phyloP scores from a whole-genome alignment of 1,140 invertebrate species.

The Diabrotica undecimpunctata region DNA sequence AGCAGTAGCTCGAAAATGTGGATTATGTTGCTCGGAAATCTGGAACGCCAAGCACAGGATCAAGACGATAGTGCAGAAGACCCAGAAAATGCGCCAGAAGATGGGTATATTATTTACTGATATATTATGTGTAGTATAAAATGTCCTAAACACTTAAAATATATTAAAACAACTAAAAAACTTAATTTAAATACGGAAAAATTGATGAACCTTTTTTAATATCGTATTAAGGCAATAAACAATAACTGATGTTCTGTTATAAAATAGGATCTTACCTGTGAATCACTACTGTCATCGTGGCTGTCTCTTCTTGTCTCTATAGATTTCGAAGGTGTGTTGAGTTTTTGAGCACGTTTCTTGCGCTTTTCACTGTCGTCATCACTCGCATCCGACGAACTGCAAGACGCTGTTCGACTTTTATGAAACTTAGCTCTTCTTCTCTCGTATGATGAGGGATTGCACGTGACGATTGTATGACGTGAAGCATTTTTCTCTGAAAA shows the following conservation, averaged over 20 bases:
- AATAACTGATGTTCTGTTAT: too few relatives aligned
- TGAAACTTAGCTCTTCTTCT: constrained; percentile 68
- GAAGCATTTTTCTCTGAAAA: neutral
- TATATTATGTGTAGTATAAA: constrained; percentile 1
- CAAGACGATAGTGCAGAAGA: too few relatives aligned
- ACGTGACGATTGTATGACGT: neutral
- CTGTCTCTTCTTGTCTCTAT: constrained; percentile 62
- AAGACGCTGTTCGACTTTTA: constrained; percentile 77
- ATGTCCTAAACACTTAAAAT: too few relatives aligned
- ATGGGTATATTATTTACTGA: too few relatives aligned
- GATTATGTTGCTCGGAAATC: too few relatives aligned
- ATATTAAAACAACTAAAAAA: too few relatives aligned
- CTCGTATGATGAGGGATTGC: constrained; percentile 51
- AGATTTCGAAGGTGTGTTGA: constrained; percentile 58
- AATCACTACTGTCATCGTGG: constrained; percentile 74
- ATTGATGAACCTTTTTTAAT: too few relatives aligned
- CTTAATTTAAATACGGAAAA: too few relatives aligned
- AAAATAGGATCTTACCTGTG: constrained; percentile 53
- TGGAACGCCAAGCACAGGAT: too few relatives aligned
- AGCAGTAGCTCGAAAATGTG: too few relatives aligned
- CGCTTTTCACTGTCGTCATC: constrained; percentile 84
- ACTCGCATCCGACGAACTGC: constrained; percentile 85
- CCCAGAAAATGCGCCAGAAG: too few relatives aligned
- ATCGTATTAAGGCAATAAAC: too few relatives aligned
- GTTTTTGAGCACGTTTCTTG: constrained; percentile 74